A percentile compares a stretch with the other conserved stretches of the same genome.
Evolutionary conservation across 2,113 vertebrate genomes (phyloP).

Genomic region (Suricata suricatta): DNA sequence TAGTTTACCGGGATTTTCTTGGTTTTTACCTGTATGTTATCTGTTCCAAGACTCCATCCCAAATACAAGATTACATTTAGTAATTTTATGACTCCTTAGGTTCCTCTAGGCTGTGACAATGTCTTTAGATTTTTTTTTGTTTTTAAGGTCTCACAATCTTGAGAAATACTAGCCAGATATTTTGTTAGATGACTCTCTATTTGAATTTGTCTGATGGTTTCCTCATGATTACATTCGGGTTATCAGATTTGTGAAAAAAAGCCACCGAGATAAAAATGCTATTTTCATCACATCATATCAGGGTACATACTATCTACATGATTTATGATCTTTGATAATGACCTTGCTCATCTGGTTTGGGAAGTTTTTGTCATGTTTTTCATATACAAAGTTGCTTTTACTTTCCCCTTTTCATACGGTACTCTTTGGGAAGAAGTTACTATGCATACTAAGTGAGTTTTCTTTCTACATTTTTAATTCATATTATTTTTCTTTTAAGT

Average conservation of each 20-base stretch:
- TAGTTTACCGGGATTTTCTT: neutral
- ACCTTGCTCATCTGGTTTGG: neutral
- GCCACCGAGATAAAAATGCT: neutral
- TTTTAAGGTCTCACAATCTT: neutral
- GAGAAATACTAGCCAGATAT: neutral
- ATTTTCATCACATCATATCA: neutral
- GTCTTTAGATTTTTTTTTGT: neutral
- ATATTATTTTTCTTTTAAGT: neutral
- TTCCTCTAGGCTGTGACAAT: neutral
- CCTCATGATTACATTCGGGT: neutral
- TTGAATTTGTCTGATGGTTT: neutral
- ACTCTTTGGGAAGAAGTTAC: neutral
- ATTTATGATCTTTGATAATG: neutral
- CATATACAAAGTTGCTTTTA: neutral
- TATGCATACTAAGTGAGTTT: neutral
- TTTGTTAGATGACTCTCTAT: neutral
- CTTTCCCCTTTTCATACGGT: neutral
- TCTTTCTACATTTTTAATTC: neutral
- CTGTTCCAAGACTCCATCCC: neutral
- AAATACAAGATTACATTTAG: neutral
- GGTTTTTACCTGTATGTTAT: neutral
- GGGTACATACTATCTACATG: fast-evolving
- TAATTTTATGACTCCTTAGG: neutral
- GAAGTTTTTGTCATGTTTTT: neutral
- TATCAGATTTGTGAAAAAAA: neutral